These are phyloP conservation scores for Paralichthys olivaceus DNA, from an alignment of 2,113 vertebrate species.

Conservation along the genomic window DNA sequence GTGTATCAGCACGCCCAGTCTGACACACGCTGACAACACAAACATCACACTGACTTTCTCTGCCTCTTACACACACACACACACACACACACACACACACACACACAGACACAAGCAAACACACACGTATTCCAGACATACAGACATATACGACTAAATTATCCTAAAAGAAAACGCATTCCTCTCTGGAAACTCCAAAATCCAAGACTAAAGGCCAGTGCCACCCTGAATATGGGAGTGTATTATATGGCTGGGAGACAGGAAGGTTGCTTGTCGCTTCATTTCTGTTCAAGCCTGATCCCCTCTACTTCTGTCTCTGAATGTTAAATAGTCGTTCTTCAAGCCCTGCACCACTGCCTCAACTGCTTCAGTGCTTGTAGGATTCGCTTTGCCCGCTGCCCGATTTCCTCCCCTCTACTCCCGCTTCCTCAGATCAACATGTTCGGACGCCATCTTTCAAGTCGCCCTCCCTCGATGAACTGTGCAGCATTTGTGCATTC, in stretches of 20 bases:
- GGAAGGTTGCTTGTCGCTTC: constrained; percentile 74
- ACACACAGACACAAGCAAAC: constrained; percentile 32
- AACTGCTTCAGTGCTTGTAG: constrained; percentile 76
- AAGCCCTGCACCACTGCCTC: constrained; percentile 66
- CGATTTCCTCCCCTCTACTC: constrained; percentile 52
- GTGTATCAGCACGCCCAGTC: constrained; percentile 52
- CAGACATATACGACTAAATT: constrained; percentile 2
- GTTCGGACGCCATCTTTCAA: constrained; percentile 47
- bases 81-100: neutral
- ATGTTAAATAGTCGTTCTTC: constrained; percentile 80
- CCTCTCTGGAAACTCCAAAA: constrained; percentile 22
- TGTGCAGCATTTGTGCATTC: constrained; percentile 52
- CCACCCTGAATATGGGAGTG: constrained; percentile 54
- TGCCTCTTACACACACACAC: constrained; percentile 13
- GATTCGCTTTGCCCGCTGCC: constrained; percentile 65
- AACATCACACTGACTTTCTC: constrained; percentile 40
- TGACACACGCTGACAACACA: constrained; percentile 54
- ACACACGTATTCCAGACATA: constrained; percentile 20
- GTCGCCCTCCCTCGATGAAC: constrained; percentile 53
- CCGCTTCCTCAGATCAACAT: constrained; percentile 49
- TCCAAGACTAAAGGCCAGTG: constrained; percentile 44
- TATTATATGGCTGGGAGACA: constrained; percentile 69
- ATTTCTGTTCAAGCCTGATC: constrained; percentile 74
- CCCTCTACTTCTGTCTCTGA: constrained; percentile 77
- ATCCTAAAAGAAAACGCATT: constrained; percentile 1